Evolutionary conservation across 2,113 vertebrate genomes (phyloP).

Genomic region (Oncorhynchus tshawytscha): DNA sequence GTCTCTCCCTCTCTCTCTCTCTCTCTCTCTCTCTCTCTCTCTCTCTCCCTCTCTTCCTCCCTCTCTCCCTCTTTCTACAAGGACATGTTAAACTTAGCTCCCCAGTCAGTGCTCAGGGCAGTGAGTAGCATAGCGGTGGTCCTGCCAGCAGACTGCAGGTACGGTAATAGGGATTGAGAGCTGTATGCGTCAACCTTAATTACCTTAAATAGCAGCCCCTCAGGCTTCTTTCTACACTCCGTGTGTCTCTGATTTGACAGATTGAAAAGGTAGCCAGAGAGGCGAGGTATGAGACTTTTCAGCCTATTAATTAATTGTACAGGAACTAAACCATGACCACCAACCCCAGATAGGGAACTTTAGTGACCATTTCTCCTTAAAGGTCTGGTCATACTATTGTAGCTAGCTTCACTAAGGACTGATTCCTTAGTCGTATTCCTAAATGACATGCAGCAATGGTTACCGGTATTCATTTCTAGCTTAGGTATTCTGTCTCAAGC

Average conservation of each 20-base stretch:
- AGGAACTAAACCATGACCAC: slow-evolving; percentile 44
- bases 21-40: too few species aligned
- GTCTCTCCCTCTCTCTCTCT: slow-evolving; percentile 33
- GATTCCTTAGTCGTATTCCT: too few species aligned
- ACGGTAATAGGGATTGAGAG: slow-evolving; percentile 52
- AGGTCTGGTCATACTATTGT: slow-evolving; percentile 10
- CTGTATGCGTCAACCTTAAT: slow-evolving; percentile 60
- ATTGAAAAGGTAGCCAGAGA: slow-evolving; percentile 43
- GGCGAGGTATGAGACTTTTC: slow-evolving; percentile 44
- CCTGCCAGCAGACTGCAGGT: slow-evolving; percentile 41
- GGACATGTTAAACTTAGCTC: slow-evolving; percentile 5
- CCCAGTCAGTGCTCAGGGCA: slow-evolving; percentile 21
- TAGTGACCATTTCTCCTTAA: slow-evolving; percentile 19
- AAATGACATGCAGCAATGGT: too few species aligned
- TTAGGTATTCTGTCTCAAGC: neutral
- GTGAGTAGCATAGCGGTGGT: slow-evolving; percentile 11
- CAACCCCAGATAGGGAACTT: slow-evolving; percentile 33
- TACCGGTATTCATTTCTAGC: neutral
- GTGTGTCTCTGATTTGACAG: slow-evolving; percentile 55
- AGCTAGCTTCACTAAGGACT: neutral
- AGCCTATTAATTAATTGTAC: slow-evolving; percentile 52
- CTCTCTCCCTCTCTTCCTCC: neutral
- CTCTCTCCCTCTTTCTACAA: slow-evolving; percentile 54
- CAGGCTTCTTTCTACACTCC: slow-evolving; percentile 38
- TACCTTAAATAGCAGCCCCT: slow-evolving; percentile 50